Base-by-base conservation (phyloP, 2,113 vertebrate genomes). In the Hystrix brachyura region DNA sequence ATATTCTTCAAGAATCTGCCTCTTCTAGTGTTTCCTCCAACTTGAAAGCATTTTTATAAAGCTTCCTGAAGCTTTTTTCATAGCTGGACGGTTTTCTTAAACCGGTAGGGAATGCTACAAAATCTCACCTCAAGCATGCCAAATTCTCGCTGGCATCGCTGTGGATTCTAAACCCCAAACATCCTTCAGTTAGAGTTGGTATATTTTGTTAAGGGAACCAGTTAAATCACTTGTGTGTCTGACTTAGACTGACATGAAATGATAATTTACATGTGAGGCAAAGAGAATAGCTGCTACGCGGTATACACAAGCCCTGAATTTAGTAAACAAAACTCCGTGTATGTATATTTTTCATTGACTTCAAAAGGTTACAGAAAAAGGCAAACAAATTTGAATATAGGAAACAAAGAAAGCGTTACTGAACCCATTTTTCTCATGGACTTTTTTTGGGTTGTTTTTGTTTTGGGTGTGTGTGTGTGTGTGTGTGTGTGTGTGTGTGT, bases 191-290 rank as follows among this genome's bases (percentile, higher is more conserved):
- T 46, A 78, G 74, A 71, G 10, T 11, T 84, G 10, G 18, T 55
- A 64, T 80, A 29, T 89, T 92, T 90, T 67, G 5, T 67, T 67
- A 92, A 92, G 23, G 18, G 27, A 83, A 86, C 38, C 69, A 72
- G 62, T 87, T 86, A 92, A 96, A 51, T 38, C 71, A 62, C 17
- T 62, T 34, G 9, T 60, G 19, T 10, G 27, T 23, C 93, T 92
- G n/a, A 89, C 51, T 43, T 88, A 85, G 14, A 79, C 0, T 0
- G n/a, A 10, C 43, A 29, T 59, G 3, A 4, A 38, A 38, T 38
- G 21, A 43, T 51, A 18, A 82, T 60, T 79, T 59, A 59, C 13
- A 69, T 64, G 4, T 11, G 21, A 91, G 38, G 18, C 38, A 38
- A 93, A 57, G 53, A 27, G 10, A 81, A n/a, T 13, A 46, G 38